Evolutionary conservation across 1,140 invertebrate species (phyloP).

Genomic region (Cecropterus lyciades): DNA sequence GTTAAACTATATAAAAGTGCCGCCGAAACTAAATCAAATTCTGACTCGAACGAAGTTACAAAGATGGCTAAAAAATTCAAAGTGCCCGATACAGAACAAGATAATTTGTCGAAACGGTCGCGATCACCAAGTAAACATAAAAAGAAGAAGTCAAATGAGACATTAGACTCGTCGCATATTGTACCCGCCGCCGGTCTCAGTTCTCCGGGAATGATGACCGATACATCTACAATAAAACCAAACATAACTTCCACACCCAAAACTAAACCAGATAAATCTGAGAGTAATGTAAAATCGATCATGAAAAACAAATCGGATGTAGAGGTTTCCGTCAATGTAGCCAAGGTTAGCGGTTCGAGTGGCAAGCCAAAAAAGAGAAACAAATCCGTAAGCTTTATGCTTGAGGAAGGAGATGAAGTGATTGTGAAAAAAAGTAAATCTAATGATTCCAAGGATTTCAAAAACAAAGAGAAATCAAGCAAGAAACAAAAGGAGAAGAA

Average conservation of each 20-base stretch:
- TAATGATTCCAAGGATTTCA: conserved; percentile 45
- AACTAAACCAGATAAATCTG: conserved; percentile 28
- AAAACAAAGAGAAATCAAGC: conserved; percentile 39
- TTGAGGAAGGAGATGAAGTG: conserved; percentile 64
- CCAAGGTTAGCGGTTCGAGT: conserved; percentile 23
- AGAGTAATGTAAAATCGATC: conserved; percentile 46
- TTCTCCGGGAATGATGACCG: conserved; percentile 26
- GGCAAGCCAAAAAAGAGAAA: conserved; percentile 68
- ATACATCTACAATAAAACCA: conserved; percentile 26
- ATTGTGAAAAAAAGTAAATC: conserved; percentile 64
- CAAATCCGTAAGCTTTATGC: conserved; percentile 74
- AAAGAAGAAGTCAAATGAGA: conserved; percentile 46
- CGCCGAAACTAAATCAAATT: conserved; percentile 45
- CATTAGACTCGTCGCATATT: conserved; percentile 43
- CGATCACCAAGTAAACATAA: conserved; percentile 45
- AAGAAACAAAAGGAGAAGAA: conserved; percentile 28
- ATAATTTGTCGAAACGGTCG: conserved; percentile 20
- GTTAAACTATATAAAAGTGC: conserved; percentile 55
- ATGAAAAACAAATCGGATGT: conserved; percentile 33
- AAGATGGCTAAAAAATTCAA: not conserved
- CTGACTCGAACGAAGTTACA: conserved; percentile 17
- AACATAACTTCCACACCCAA: conserved; percentile 55
- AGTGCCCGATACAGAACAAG: conserved; percentile 23
- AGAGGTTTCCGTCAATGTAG: conserved; percentile 31
- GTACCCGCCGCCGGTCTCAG: conserved; percentile 40